Evolutionary conservation across 2,113 vertebrate genomes (phyloP).

Genomic region (Boulengeromyrus knoepffleri): DNA sequence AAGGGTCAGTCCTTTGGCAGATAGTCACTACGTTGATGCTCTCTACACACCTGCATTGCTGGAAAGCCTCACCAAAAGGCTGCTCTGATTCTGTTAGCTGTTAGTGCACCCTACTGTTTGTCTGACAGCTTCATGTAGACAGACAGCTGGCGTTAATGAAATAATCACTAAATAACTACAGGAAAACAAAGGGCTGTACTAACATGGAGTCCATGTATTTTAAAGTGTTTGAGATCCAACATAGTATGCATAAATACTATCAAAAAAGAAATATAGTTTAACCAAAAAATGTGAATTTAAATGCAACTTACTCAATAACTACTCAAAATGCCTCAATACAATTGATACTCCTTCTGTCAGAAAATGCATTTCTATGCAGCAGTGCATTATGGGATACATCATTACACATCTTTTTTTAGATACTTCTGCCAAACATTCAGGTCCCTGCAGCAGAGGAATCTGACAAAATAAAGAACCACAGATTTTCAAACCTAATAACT

Average conservation of each 20-base stretch:
- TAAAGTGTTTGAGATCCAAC: not conserved
- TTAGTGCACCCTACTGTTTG: not conserved
- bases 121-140: not conserved
- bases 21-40: not conserved
- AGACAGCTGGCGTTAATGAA: not conserved
- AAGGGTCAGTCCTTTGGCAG: not conserved
- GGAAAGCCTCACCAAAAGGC: not conserved
- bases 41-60: not conserved
- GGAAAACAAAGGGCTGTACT: not conserved
- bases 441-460: not conserved
- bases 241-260: not conserved
- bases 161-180: not conserved
- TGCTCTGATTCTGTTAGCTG: not conserved
- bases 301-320: not conserved
- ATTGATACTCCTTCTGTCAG: not conserved
- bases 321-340: not conserved
- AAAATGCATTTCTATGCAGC: not conserved
- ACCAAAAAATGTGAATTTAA: not conserved
- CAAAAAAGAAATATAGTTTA: not conserved
- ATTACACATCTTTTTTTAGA: not conserved
- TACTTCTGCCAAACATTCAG: not conserved
- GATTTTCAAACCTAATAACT: not conserved
- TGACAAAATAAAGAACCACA: not conserved
- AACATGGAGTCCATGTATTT: not conserved
- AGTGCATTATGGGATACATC: constrained; percentile 2